Percentiles rank a stretch among this genome's conserved stretches.
phyloP scores from a whole-genome alignment of 2,888 invertebrate genomes.

The Lissocephala sabroskyi region DNA sequence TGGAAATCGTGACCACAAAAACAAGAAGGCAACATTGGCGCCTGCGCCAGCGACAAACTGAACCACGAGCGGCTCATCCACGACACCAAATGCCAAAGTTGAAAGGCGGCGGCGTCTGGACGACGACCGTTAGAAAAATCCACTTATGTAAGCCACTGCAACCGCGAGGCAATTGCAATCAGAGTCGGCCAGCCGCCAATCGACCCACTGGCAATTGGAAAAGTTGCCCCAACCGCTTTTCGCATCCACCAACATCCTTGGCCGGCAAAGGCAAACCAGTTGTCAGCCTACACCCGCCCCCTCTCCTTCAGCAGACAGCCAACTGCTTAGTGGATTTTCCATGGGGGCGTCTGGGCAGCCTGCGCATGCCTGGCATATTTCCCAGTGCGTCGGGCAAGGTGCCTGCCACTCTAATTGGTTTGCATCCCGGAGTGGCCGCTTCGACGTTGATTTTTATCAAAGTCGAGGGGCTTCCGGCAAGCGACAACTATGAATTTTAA shows the following conservation, averaged over 20 bases:
- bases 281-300: too few relatives aligned
- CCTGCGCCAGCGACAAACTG: slow-evolving; percentile 15
- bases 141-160: slow-evolving; percentile 45
- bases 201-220: slow-evolving; percentile 28
- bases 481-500: too few relatives aligned
- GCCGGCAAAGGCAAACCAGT: slow-evolving; percentile 60
- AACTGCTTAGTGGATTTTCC: too few relatives aligned
- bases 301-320: too few relatives aligned
- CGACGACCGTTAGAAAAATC: slow-evolving; percentile 30
- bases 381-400: neutral
- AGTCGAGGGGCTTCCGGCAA: too few relatives aligned
- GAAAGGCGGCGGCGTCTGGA: slow-evolving; percentile 35
- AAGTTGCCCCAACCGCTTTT: slow-evolving; percentile 51
- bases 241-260: slow-evolving; percentile 50
- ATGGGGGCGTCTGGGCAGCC: slow-evolving; percentile 37
- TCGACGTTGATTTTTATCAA: too few relatives aligned
- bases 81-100: slow-evolving; percentile 46
- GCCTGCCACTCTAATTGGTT: neutral
- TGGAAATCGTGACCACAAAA: slow-evolving; percentile 46
- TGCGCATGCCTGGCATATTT: slow-evolving; percentile 3
- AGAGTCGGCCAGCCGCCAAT: neutral
- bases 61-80: neutral
- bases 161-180: slow-evolving; percentile 23
- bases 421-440: too few relatives aligned
- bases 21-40: too few relatives aligned